Evolutionary conservation across 2,888 invertebrate genomes (phyloP), one percentile per base, ranked within the genome.

Genomic region (Dusona sp.): DNA sequence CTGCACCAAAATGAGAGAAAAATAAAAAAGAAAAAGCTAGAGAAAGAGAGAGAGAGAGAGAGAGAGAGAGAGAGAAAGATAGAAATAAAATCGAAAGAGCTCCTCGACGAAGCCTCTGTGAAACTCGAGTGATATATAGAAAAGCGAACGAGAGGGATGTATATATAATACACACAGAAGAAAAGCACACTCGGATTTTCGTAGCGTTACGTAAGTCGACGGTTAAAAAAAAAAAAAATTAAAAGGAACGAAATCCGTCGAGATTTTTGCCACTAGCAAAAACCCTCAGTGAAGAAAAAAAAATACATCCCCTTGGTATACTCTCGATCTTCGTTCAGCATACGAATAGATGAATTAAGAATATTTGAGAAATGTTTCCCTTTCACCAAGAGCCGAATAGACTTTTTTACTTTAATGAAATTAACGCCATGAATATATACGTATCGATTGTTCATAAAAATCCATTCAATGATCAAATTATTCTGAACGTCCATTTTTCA

Each of bases 181-280:
- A 68, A 67, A 33, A 78, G 38, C 38, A 38, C 51, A 67, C 65
- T 65, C 48, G 51, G 42, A 54, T 67, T 54, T 67, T 36, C 64
- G 48, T 64, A 11, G 29, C 54, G 73, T 36, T n/a, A 70, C 65
- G 61, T 75, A 65, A 72, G 36, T 42, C 38, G 16, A 33, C 22
- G 70, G 61, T 22, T 65, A 22, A 51, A 79, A 51, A 78, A 73
- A 73, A 83, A 25, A 79, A 74, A 74, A 79, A 48, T 67, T 68
- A 36, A 48, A 38, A 45, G 79, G 57, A 65, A 72, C 29, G 79
- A 75, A 80, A 75, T 45, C 80, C 65, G 51, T 80, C 45, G 72
- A 72, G 77, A 84, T 84, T 84, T 80, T 75, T 65, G 51, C 77
- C 77, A 70, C 36, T 51, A 72, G 80, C 42, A n/a, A 77, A 80